Evolutionary conservation across 2,888 invertebrate species (phyloP).

Genomic region (Caenorhabditis macrosperma): DNA sequence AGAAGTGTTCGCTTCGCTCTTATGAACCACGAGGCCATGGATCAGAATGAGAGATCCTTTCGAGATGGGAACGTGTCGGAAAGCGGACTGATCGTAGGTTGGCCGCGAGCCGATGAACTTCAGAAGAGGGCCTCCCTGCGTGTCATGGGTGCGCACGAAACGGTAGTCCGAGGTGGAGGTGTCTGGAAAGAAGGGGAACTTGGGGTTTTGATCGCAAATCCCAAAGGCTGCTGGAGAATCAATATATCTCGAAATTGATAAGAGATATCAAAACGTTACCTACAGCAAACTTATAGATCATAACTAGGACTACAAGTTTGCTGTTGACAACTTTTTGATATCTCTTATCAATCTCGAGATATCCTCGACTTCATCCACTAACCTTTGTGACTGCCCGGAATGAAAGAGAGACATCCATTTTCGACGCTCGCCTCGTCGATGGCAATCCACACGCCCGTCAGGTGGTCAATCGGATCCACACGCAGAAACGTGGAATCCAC

Average conservation of each 20-base stretch:
- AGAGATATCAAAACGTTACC: too few relatives aligned
- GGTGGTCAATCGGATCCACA: conserved; percentile 86
- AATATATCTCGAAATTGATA: too few relatives aligned
- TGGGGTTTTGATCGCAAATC: too few relatives aligned
- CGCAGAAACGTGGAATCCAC: conserved; percentile 90
- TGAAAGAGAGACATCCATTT: conserved; percentile 95
- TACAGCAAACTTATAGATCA: too few relatives aligned
- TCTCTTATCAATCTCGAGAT: background rate
- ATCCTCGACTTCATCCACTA: background rate
- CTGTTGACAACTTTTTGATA: background rate
- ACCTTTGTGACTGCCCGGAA: conserved; percentile 92
- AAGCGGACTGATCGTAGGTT: conserved; percentile 84
- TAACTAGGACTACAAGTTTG: too few relatives aligned
- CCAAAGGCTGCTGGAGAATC: too few relatives aligned
- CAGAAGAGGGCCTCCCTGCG: conserved; percentile 66
- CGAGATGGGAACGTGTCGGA: conserved; percentile 87
- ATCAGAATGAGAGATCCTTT: conserved; percentile 89
- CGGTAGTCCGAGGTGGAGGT: conserved; percentile 69
- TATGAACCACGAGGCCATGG: conserved; percentile 94
- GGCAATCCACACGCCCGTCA: conserved; percentile 94
- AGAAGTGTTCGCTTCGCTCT: conserved; percentile 90
- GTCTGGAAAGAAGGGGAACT: conserved; percentile 52
- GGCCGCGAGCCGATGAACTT: conserved; percentile 76
- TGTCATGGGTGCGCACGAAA: conserved; percentile 72
- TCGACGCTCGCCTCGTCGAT: conserved; percentile 92